Conservation (phyloP, 2,113 vertebrate species). For the Axis porcinus region DNA sequence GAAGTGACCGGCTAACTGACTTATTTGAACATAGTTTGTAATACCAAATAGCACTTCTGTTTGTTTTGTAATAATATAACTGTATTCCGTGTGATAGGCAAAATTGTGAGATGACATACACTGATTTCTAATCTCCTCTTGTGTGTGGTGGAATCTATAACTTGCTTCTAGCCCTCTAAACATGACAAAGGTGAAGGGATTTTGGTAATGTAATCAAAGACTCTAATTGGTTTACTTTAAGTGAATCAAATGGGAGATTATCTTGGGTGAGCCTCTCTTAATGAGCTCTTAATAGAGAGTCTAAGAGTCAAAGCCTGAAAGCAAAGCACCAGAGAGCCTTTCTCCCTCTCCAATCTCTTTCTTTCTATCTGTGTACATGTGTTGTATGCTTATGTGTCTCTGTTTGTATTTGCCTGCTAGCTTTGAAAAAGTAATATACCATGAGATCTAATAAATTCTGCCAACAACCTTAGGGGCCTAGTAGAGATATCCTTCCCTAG, state of each 20-base stretch:
- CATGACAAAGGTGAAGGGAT: not conserved
- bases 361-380: not conserved
- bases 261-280: not conserved
- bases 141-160: not conserved
- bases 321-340: not conserved
- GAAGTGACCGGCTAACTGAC: not conserved
- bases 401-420: not conserved
- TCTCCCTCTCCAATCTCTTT: not conserved
- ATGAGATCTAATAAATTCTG: not conserved
- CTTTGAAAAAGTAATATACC: not conserved
- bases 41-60: not conserved
- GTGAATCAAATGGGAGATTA: not conserved
- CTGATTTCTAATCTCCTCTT: not conserved
- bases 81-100: not conserved
- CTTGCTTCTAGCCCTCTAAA: not conserved
- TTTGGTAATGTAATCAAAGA: not conserved
- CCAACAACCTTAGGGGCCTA: not conserved
- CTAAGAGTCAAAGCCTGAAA: not conserved
- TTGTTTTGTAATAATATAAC: not conserved
- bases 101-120: not conserved
- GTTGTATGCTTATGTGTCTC: not conserved
- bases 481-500: not conserved
- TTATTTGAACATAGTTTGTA: not conserved
- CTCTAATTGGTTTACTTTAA: not conserved
- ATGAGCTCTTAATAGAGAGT: not conserved